A percentile compares a stretch with the other conserved stretches of the same genome.
Conservation (phyloP, 2,797 vertebrate genomes). For the Semaprochilodus insignis region DNA sequence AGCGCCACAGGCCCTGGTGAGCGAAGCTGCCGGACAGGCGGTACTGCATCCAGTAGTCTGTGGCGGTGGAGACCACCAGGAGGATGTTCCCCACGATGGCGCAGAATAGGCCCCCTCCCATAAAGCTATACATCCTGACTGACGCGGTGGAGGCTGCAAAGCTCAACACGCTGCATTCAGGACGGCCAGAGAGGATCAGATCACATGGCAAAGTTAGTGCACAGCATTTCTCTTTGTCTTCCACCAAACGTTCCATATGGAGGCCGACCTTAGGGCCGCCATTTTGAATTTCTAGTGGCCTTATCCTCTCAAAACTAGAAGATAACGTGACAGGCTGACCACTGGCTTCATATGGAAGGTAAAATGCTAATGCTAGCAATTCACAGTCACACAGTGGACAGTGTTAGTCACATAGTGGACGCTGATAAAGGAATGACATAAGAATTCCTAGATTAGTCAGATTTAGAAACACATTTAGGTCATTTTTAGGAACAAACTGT, state of each 20-base stretch:
- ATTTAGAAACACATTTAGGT: neutral
- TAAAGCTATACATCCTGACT: conserved; percentile 79
- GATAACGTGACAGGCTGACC: no score
- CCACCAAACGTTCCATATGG: neutral
- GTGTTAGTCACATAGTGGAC: no score
- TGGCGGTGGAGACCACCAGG: conserved; percentile 76
- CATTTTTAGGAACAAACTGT: neutral
- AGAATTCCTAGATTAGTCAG: no score
- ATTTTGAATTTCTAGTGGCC: no score
- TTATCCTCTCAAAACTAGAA: no score
- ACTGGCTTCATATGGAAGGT: no score
- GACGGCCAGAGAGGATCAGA: neutral
- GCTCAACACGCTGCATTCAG: conserved; percentile 58
- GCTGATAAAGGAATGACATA: no score
- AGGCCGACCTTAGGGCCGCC: neutral
- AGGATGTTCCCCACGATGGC: conserved; percentile 81
- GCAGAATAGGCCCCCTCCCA: conserved; percentile 82
- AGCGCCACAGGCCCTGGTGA: conserved; percentile 83
- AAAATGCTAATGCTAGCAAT: no score
- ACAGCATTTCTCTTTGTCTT: neutral
- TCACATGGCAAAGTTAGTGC: neutral
- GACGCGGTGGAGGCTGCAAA: conserved; percentile 60
- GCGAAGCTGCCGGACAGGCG: conserved; percentile 76
- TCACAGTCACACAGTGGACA: no score
- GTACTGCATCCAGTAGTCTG: conserved; percentile 84